Percentiles rank a stretch among this genome's conserved stretches.
phyloP scores from a whole-genome alignment of 92 coral and sea anemone genomes.

The Bergia puertoricense region DNA sequence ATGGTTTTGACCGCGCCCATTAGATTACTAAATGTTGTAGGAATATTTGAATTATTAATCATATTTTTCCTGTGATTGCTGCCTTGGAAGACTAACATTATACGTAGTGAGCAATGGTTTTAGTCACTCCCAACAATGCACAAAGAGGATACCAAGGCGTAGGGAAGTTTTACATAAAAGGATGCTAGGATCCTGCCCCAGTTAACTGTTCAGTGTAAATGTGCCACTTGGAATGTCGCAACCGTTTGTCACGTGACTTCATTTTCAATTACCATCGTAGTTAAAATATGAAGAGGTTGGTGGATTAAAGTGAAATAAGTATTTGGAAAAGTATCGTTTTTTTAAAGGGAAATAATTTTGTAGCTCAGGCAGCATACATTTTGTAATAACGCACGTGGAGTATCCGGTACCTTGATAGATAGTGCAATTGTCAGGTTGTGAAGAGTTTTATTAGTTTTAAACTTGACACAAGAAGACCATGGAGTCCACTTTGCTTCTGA shows the following conservation, averaged over 20 bases:
- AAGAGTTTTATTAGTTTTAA: not conserved
- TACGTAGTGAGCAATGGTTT: not conserved
- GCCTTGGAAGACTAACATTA: not conserved
- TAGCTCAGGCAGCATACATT: not conserved
- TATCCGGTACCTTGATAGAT: not conserved
- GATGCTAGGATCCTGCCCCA: not conserved
- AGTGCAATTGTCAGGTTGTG: no score
- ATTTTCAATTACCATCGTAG: not conserved
- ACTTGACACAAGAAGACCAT: not conserved
- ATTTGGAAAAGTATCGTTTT: not conserved
- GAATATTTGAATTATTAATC: no score
- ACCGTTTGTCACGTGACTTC: not conserved
- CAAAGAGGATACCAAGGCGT: not conserved
- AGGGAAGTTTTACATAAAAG: no score
- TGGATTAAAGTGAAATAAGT: not conserved
- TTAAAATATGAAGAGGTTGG: not conserved
- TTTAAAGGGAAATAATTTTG: not conserved
- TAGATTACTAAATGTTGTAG: no score
- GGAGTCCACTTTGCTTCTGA: not conserved
- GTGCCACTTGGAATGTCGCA: not conserved
- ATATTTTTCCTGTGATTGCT: not conserved
- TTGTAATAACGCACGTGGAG: not conserved
- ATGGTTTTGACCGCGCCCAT: no score
- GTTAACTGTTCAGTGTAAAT: not conserved
- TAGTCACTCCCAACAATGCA: not conserved